Percentiles rank a stretch among this genome's conserved stretches.
These are phyloP conservation scores for Latrodectus elegans DNA, from an alignment of 2,888 invertebrate genomes.

Conservation along the genomic window DNA sequence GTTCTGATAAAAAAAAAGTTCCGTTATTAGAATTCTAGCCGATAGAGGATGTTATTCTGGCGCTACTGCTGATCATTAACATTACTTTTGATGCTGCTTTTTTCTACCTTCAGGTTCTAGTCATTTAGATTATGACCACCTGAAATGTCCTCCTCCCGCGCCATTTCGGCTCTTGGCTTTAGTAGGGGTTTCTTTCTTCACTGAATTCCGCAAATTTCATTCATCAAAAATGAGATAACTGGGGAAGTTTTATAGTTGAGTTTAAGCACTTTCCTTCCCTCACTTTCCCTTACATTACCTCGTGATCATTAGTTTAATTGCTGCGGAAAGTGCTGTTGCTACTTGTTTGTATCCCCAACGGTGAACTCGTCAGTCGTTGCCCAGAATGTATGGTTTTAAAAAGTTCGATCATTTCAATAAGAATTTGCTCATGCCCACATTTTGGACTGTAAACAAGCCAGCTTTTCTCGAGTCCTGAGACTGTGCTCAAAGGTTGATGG, in stretches of 20 bases:
- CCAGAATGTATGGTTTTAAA: no score
- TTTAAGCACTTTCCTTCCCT: not conserved
- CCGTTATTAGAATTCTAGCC: constrained; percentile 63
- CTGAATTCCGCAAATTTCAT: constrained; percentile 28
- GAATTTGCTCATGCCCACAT: no score
- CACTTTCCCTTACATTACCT: not conserved
- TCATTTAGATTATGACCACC: constrained; percentile 66
- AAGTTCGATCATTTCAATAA: no score
- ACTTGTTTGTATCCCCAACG: no score
- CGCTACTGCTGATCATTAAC: constrained; percentile 52
- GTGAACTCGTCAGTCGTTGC: no score
- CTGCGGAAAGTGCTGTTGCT: not conserved
- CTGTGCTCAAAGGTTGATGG: no score
- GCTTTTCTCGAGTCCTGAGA: no score
- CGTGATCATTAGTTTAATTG: not conserved
- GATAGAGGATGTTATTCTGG: constrained; percentile 59
- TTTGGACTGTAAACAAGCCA: no score
- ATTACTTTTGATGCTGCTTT: constrained; percentile 59
- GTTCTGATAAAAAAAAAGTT: constrained; percentile 68
- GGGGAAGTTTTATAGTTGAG: not conserved
- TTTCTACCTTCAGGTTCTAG: constrained; percentile 63
- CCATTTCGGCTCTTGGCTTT: constrained; percentile 25
- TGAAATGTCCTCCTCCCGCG: constrained; percentile 47
- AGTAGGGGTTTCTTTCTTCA: constrained; percentile 29
- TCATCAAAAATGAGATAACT: constrained; percentile 54